phyloP scores from a whole-genome alignment of 2,888 invertebrate genomes.

The Argynnis bischoffii region DNA sequence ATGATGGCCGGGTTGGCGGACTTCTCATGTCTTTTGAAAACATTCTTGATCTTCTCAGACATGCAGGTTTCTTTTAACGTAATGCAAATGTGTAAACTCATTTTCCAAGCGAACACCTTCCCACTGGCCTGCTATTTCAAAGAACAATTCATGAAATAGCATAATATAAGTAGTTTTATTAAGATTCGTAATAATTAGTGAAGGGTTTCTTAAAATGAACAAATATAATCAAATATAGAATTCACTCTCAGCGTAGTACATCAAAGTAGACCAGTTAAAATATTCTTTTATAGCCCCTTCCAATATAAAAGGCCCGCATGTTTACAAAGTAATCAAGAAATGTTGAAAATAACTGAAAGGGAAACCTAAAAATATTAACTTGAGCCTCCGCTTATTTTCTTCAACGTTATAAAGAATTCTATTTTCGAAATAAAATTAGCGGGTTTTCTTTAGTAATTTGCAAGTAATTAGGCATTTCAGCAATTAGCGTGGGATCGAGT shows the following conservation, averaged over 20 bases:
- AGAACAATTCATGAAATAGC: too few species aligned
- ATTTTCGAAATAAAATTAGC: constrained; percentile 5
- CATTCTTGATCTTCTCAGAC: too few species aligned
- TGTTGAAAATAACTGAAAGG: not conserved
- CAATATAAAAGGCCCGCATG: constrained; percentile 17
- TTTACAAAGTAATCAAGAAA: constrained; percentile 10
- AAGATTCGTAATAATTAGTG: not conserved
- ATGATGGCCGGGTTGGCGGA: too few species aligned
- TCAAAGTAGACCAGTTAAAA: constrained; percentile 3
- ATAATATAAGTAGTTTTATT: too few species aligned
- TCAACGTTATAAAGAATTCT: not conserved
- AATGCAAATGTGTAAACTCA: too few species aligned
- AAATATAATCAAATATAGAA: constrained; percentile 15
- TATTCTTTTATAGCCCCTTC: constrained; percentile 7
- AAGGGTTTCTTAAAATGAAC: constrained; percentile 9
- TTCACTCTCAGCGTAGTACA: not conserved
- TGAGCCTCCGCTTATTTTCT: constrained; percentile 11
- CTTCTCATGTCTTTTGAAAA: too few species aligned
- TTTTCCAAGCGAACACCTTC: too few species aligned
- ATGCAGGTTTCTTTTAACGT: too few species aligned
- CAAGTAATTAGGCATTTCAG: constrained; percentile 18
- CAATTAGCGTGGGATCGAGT: constrained; percentile 16
- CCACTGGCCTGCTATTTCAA: too few species aligned
- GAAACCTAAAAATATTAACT: not conserved
- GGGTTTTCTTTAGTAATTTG: constrained; percentile 17